Evolutionary conservation across 2,888 invertebrate genomes (phyloP).

Genomic region (Platerodrilus igneus): DNA sequence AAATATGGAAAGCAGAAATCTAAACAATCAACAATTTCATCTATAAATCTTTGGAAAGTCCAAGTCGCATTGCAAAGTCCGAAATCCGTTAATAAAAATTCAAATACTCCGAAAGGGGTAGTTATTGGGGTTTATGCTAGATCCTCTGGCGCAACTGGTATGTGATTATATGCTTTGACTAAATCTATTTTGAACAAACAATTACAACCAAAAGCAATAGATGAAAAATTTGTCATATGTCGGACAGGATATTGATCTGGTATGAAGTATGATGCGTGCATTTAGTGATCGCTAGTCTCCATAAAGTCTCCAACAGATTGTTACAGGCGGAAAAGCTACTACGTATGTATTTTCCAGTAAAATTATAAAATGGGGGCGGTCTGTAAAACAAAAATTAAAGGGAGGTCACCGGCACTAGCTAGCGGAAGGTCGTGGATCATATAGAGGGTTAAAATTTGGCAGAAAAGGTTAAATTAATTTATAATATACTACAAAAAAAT

Average conservation of each 20-base stretch:
- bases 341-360: no score
- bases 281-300: constrained; percentile 39
- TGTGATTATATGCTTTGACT: constrained; percentile 39
- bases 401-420: no score
- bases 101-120: constrained; percentile 32
- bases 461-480: no score
- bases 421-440: no score
- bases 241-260: constrained; percentile 45
- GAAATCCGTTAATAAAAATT: constrained; percentile 38
- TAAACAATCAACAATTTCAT: constrained; percentile 31
- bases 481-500: no score
- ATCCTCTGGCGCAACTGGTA: no score
- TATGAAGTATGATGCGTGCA: constrained; percentile 47
- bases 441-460: no score
- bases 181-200: constrained; percentile 39
- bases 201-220: constrained; percentile 29
- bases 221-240: constrained; percentile 39
- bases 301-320: no score
- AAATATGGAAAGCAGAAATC: constrained; percentile 36
- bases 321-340: no score
- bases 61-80: constrained; percentile 44
- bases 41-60: constrained; percentile 42
- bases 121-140: constrained; percentile 32
- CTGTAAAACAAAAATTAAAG: no score
- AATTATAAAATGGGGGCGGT: no score